phyloP scores from a whole-genome alignment of 2,888 invertebrate genomes.

The Malthinus flaveolus region DNA sequence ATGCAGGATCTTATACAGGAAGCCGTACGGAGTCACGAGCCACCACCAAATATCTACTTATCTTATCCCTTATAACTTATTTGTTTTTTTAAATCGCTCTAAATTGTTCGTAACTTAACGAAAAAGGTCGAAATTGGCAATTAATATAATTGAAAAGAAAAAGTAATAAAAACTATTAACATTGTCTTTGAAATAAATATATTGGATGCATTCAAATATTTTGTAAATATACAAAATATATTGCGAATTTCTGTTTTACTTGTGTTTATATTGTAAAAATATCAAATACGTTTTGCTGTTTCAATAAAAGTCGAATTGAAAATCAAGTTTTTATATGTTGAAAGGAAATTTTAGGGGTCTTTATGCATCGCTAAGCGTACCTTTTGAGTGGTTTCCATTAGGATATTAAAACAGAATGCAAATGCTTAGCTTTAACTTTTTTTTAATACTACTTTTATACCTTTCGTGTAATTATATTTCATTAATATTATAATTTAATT shows the following conservation, averaged over 20 bases:
- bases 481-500: background rate
- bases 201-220: background rate
- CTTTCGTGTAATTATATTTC: slow-evolving; percentile 6
- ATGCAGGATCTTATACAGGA: slow-evolving; percentile 32
- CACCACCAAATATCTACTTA: slow-evolving; percentile 23
- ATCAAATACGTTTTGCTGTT: slow-evolving; percentile 3
- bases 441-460: slow-evolving; percentile 8
- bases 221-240: slow-evolving; percentile 4
- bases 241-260: background rate
- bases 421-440: slow-evolving; percentile 15
- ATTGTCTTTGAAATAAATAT: background rate
- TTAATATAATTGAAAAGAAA: too few species aligned
- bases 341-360: slow-evolving; percentile 29
- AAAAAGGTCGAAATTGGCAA: too few species aligned
- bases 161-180: too few species aligned
- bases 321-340: slow-evolving; percentile 17
- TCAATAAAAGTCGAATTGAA: slow-evolving; percentile 13
- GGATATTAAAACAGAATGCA: slow-evolving; percentile 32
- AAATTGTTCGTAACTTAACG: too few species aligned
- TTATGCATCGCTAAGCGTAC: slow-evolving; percentile 45
- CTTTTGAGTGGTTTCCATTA: slow-evolving; percentile 40
- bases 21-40: slow-evolving; percentile 26
- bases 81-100: slow-evolving; percentile 1
- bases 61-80: slow-evolving; percentile 10
- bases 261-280: too few species aligned